A percentile compares a stretch with the other conserved stretches of the same genome.
phyloP scores from a whole-genome alignment of 2,888 invertebrate genomes.

The Drosophila testacea region DNA sequence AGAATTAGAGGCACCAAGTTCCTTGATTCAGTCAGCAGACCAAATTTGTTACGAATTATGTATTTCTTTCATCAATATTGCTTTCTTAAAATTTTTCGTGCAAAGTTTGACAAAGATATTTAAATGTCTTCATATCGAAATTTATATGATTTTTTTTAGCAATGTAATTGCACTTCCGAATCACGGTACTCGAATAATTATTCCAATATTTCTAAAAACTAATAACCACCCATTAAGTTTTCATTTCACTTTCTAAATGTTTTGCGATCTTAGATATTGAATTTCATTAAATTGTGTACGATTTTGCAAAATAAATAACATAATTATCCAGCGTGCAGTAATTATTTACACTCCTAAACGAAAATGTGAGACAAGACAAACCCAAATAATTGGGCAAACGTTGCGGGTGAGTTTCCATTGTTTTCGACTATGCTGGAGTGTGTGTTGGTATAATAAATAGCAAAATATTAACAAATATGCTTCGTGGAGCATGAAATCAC shows the following conservation, averaged over 20 bases:
- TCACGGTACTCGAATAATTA: background rate
- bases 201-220: background rate
- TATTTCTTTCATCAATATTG: too few relatives aligned
- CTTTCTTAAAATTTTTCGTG: too few relatives aligned
- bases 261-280: constrained; percentile 8
- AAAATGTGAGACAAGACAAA: constrained; percentile 32
- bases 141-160: background rate
- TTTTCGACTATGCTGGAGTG: constrained; percentile 37
- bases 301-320: constrained; percentile 23
- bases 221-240: background rate
- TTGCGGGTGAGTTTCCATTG: constrained; percentile 50
- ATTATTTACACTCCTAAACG: constrained; percentile 36
- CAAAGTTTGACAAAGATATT: too few relatives aligned
- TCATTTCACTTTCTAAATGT: constrained; percentile 38
- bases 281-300: constrained; percentile 15
- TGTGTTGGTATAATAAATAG: constrained; percentile 71
- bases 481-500: constrained; percentile 80
- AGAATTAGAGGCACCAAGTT: too few relatives aligned
- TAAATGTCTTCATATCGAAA: background rate
- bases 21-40: too few relatives aligned
- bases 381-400: constrained; percentile 56
- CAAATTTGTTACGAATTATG: too few relatives aligned
- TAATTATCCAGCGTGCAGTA: constrained; percentile 41
- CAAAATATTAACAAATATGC: constrained; percentile 78
- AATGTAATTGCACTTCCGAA: constrained; percentile 1